Base-by-base conservation (phyloP, 37 sponge, comb jelly and placozoan species). In the Lycopodina hypogea region DNA sequence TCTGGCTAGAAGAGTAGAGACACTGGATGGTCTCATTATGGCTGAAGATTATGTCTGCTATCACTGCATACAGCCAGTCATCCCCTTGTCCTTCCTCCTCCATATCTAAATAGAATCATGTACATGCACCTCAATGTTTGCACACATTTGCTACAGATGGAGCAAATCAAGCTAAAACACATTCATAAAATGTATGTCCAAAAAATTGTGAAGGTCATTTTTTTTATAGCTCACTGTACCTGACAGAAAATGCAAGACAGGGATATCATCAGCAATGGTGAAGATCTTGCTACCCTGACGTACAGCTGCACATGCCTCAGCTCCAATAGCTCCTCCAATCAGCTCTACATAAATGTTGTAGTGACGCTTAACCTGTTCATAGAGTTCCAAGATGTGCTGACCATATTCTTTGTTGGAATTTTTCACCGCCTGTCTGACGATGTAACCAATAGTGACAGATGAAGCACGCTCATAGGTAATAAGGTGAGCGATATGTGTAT, bases 321-420 rank as follows among this genome's bases (percentile, higher is more conserved):
- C 61, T 2, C 96, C 96, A 56, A 96, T 81, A 32, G 86, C 83
- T n/a, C 86, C 93, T 33, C 96, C 93, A 67, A 79, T 78, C 75
- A 93, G 71, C 15, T 90, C 75, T 26, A 92, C 88, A 63, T 96
- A 96, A 45, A 59, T 18, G 57, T 87, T 90, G 87, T 86, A 96
- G 51, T 42, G 48, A 0, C 0, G 72, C 77, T 86, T 89, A 29
- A 93, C 76, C 33, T 78, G 74, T 23, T 74, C 71, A 57, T 78
- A 93, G 26, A 93, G 90, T 6, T 59, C 56, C 19, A 18, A 26
- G 21, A 93, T 19, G 68, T 83, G 48, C 33, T 80, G 63, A 1
- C 73, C 75, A 58, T 65, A 42, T 28, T 77, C 78, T 7, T 67
- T 50, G n/a, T 68, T 29, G 60, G 70, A 88, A 15, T 79, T 77